Conservation (phyloP, 2,797 vertebrate genomes). For the Sebastiscus albofasciatus region DNA sequence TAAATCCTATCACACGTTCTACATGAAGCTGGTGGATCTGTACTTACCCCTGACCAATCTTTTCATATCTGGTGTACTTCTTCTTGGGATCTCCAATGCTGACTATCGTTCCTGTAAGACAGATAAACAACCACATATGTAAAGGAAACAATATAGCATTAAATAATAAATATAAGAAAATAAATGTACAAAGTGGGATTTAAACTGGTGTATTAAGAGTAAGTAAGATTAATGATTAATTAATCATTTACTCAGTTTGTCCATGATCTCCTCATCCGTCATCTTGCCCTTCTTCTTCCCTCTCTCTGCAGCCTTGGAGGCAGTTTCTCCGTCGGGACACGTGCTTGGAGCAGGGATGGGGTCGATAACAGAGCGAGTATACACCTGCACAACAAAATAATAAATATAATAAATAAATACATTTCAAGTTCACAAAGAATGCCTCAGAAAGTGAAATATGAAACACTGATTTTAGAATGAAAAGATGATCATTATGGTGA, state of each 20-base stretch:
- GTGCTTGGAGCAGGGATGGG: slow-evolving; percentile 90
- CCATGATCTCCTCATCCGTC: slow-evolving; percentile 98
- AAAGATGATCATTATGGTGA: neutral
- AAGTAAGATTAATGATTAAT: neutral
- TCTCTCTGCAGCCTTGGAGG: slow-evolving; percentile 88
- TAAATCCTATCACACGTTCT: no score
- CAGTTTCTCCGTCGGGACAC: slow-evolving; percentile 84
- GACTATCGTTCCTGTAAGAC: slow-evolving; percentile 91
- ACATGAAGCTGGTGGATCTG: neutral
- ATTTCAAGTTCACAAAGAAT: neutral
- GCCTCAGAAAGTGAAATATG: neutral
- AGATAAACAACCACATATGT: neutral
- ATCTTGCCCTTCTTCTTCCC: slow-evolving; percentile 97
- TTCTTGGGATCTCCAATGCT: slow-evolving; percentile 99
- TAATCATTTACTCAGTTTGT: slow-evolving; percentile 89
- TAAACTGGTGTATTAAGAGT: neutral
- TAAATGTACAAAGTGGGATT: neutral
- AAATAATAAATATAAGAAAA: neutral
- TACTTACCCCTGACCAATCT: slow-evolving; percentile 97
- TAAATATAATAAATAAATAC: neutral
- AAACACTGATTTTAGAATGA: neutral
- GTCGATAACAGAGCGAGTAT: slow-evolving; percentile 95
- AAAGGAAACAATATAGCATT: neutral
- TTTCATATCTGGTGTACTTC: slow-evolving; percentile 98
- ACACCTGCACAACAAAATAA: slow-evolving; percentile 82